phyloP scores from a whole-genome alignment of 2,113 vertebrate genomes.

The Ranitomeya imitator region DNA sequence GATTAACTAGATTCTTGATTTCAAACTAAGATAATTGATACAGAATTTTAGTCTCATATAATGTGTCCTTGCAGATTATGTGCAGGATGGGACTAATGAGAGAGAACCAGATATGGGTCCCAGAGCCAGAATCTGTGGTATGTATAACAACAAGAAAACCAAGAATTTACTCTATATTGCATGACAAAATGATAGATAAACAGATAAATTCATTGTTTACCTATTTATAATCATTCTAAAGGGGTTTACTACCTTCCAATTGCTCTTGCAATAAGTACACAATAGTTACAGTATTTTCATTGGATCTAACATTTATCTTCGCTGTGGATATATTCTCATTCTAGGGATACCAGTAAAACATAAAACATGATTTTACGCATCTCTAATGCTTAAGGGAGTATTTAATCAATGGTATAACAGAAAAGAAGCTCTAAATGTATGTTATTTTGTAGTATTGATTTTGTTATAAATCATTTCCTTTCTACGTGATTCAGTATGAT shows the following conservation, averaged over 20 bases:
- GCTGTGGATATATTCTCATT: not conserved
- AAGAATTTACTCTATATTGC: too few species aligned
- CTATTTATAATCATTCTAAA: not conserved
- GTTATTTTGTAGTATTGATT: not conserved
- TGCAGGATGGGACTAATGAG: conserved; percentile 80
- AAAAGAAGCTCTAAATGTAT: not conserved
- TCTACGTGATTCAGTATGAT: not conserved
- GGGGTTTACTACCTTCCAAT: too few species aligned
- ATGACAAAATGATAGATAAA: too few species aligned
- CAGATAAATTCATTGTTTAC: not conserved
- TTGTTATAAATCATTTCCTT: not conserved
- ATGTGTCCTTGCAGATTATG: conserved; percentile 76
- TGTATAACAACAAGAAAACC: not conserved
- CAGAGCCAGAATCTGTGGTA: conserved; percentile 83
- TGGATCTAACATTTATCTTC: not conserved
- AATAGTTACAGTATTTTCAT: not conserved
- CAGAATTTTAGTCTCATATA: not conserved
- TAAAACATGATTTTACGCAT: not conserved
- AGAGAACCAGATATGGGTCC: conserved; percentile 79
- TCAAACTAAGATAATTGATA: not conserved
- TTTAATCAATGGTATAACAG: not conserved
- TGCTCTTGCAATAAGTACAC: not conserved
- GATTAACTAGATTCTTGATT: too few species aligned
- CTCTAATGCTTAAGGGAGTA: not conserved
- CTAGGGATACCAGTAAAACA: not conserved